Evolutionary conservation across 2,888 invertebrate genomes (phyloP), one percentile per base, ranked within the genome.

Genomic region (Lochmaea crataegi): DNA sequence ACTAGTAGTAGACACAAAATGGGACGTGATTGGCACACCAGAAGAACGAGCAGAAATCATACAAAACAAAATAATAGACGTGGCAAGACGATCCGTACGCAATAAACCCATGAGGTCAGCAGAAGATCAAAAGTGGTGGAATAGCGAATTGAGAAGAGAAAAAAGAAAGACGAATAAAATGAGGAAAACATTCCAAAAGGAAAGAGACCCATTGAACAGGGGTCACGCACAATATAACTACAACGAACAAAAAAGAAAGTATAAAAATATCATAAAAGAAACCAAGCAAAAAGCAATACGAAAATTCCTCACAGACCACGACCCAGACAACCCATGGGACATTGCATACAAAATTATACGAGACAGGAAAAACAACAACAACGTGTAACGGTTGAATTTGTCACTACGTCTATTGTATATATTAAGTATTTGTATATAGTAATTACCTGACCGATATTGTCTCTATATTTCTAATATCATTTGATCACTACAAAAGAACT

Each of bases 101-200:
- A 63, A 42, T 9, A 18, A 1, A 18, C 7, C 3, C 11, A 18
- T 1, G 5, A 48, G n/a, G 14, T 1, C 12, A 2, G 7, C 2
- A 14, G n/a, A 22, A 51, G 10, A 42, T 2, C 51, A 51, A 65
- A 32, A 10, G n/a, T 65, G 65, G 65, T 65, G 65, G 51, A 22
- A 12, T 1, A 10, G 12, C 1, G 6, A 65, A 51, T n/a, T 65
- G 5, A 9, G 14, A 14, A 53, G 1, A 38, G 2, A 4, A 26
- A 65, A 14, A 65, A 26, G 9, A 65, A 14, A 5, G 3, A 65
- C 51, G 0, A 65, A 65, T 2, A 51, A n/a, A 51, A 1, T n/a
- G 7, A 26, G 65, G 1, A 26, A 32, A 51, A 26, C 0, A 12
- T 65, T 26, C 7, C 53, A 65, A 65, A 5, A n/a, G 0, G 65